Evolutionary conservation across 1,140 invertebrate species (phyloP), one percentile per base, ranked within the genome.

Genomic region (Drosophila willistoni): DNA sequence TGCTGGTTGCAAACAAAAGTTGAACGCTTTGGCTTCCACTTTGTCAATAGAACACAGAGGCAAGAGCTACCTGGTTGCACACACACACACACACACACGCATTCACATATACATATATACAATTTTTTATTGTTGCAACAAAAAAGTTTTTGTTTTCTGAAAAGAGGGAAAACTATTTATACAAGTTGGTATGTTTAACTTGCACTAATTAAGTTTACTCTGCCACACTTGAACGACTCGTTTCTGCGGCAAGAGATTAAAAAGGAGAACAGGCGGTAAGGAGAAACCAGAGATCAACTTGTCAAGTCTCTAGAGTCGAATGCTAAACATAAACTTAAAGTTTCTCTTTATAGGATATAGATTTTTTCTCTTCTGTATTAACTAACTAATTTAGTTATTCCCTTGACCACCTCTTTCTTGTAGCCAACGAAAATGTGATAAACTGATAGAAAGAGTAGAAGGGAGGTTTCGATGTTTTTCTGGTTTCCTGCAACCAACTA

Each of bases 161-260:
- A 51, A 51, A 61, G 77, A 77, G 78, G 64, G 85, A 81, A 19
- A 51, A 19, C 17, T 84, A 84, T 84, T 84, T 84, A 86, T 86
- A 86, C 81, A 84, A 84, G 73, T 84, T 84, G 81, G 70, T 74
- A 78, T 84, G 81, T 86, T 84, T 84, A 84, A 84, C 81, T 84
- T 86, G 82, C 78, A 86, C 81, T 84, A 84, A 84, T 84, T 84
- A 84, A 84, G 81, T 84, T 84, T 84, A 78, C 82, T 80, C 78
- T 71, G 82, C 82, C 68, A 86, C 82, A 84, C 81, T 86, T 73
- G 82, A 79, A 70, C 81, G 82, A 74, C 71, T 63, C 78, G 66
- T 62, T 57, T 44, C 63, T 69, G 73, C 60, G 69, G 33, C 59
- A 41, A 70, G 71, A 59, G 60, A 67, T 60, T 36, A 44, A n/a